Evolutionary conservation across 2,888 invertebrate species (phyloP), one percentile per base, ranked within the genome.

Genomic region (Ichneumoninae sp.): DNA sequence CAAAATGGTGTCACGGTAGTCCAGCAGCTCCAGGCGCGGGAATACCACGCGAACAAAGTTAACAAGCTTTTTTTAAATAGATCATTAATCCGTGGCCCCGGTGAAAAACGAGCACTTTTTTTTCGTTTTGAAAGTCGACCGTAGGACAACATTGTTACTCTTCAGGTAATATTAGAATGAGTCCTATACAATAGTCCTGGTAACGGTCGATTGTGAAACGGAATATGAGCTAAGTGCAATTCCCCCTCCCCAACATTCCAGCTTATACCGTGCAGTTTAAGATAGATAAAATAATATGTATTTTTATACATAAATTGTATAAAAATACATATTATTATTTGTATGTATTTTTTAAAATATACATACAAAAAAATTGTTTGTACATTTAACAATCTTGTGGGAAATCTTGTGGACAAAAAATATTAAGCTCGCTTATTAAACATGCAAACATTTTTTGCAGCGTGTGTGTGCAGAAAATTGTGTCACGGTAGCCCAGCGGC

Each of bases 71-170:
- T 47, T 16, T 16, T 8, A 10, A 47, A 26, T 19, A 69, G 36
- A 40, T 47, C 7, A 26, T 8, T 22, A 19, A 36, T 36, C 3
- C 6, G 7, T 44, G 13, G 8, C 40, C 5, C 2, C 19, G 19
- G 8, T 3, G 4, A 62, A 33, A 40, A 40, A n/a, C 22, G n/a
- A 62, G n/a, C 47, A 16, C 5, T 62, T 62, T 62, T 33, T 62
- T 16, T 33, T 33, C 33, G 5, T 62, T 62, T 30, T 62, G 26
- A 62, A 62, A 62, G 62, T 62, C 62, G 62, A 13, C 30, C 33
- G 62, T 62, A 62, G 33, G 33, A 62, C 62, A 16, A 30, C 0
- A 62, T 13, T 33, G 16, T 4, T 33, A 7, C 30, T 33, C 33
- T 3, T 60, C 60, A 16, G 26, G 26, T 6, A 62, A 16, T 30